Percentiles rank a stretch among this genome's conserved stretches.
Evolutionary conservation across 2,797 vertebrate species (phyloP).

Genomic region (Sebastes itinus): DNA sequence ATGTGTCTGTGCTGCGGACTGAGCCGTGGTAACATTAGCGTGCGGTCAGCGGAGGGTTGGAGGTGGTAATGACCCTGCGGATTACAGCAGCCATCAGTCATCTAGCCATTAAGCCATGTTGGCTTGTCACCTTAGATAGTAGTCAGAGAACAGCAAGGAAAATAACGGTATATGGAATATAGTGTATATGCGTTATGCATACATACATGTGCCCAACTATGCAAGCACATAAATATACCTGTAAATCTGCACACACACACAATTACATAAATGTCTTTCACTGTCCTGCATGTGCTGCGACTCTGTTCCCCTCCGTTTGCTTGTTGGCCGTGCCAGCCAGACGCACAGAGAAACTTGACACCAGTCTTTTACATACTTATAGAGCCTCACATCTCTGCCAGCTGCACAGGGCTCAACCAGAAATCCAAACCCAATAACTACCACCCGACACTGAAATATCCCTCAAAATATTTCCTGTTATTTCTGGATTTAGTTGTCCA

Average conservation of each 20-base stretch:
- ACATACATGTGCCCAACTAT: background rate
- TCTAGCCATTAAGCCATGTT: slow-evolving; percentile 65
- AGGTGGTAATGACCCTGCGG: slow-evolving; percentile 72
- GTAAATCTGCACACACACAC: background rate
- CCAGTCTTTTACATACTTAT: slow-evolving; percentile 63
- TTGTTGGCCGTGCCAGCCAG: slow-evolving; percentile 60
- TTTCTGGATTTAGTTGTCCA: slow-evolving; percentile 2
- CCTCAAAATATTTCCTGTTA: background rate
- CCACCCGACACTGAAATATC: slow-evolving; percentile 29
- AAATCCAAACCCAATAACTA: slow-evolving; percentile 44
- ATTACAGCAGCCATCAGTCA: slow-evolving; percentile 73
- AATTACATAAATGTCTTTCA: slow-evolving; percentile 1
- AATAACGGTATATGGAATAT: background rate
- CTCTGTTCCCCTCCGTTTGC: slow-evolving; percentile 1
- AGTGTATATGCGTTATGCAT: background rate
- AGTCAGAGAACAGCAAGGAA: slow-evolving; percentile 33
- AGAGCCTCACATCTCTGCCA: slow-evolving; percentile 57
- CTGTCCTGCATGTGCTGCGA: slow-evolving; percentile 25
- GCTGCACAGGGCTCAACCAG: slow-evolving; percentile 46
- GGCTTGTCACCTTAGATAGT: slow-evolving; percentile 54
- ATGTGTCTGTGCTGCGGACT: slow-evolving; percentile 16
- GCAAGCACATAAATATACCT: background rate
- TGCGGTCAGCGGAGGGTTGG: slow-evolving; percentile 55
- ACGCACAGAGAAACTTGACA: slow-evolving; percentile 71
- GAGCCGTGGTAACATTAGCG: slow-evolving; percentile 54